These are phyloP conservation scores for Mesocentrotus franciscanus DNA, from an alignment of 53 echinoderm and acorn worm genomes.

Conservation along the genomic window DNA sequence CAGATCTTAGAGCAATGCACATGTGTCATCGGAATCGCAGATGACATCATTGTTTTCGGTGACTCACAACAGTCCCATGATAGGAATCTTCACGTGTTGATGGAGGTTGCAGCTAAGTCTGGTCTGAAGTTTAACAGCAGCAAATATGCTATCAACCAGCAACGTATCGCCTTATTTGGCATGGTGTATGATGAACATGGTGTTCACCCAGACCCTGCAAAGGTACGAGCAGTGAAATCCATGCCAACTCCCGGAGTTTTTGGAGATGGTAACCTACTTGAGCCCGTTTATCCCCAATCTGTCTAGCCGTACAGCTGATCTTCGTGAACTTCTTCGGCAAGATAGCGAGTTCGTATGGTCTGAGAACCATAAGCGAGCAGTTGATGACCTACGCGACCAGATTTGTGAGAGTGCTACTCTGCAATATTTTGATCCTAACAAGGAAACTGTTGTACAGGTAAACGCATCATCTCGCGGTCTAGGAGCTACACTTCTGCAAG, in stretches of 20 bases:
- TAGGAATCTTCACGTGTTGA: constrained; percentile 53
- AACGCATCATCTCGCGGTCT: constrained; percentile 49
- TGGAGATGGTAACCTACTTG: constrained; percentile 68
- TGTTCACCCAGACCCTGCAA: constrained; percentile 69
- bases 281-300: constrained; percentile 67
- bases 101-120: constrained; percentile 64
- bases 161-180: constrained; percentile 62
- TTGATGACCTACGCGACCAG: constrained; percentile 57
- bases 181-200: constrained; percentile 56
- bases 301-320: constrained; percentile 52
- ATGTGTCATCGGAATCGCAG: neutral
- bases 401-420: constrained; percentile 55
- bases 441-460: constrained; percentile 48
- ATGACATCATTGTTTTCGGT: constrained; percentile 66
- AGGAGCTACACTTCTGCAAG: constrained; percentile 64
- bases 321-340: constrained; percentile 34
- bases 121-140: constrained; percentile 74
- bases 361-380: constrained; percentile 44
- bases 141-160: constrained; percentile 67
- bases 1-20: neutral
- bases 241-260: constrained; percentile 68
- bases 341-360: constrained; percentile 61
- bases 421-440: constrained; percentile 58
- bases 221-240: constrained; percentile 57
- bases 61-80: constrained; percentile 66